Conservation (phyloP, 2,797 vertebrate species). For the Anolis apletophallus region DNA sequence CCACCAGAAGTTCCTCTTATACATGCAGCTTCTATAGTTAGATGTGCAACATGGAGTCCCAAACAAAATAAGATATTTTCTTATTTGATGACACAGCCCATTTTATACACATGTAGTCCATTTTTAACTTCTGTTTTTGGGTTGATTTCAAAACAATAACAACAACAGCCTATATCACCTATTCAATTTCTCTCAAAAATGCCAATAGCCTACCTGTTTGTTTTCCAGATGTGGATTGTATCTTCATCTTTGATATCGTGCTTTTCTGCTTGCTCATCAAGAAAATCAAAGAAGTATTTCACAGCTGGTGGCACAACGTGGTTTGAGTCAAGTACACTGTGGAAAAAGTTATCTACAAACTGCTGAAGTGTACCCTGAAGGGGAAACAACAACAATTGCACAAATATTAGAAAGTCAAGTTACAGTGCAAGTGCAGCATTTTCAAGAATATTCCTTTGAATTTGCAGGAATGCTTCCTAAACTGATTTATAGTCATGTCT, state of each 20-base stretch:
- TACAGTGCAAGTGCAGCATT: conserved; percentile 1
- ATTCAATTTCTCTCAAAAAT: conserved; percentile 28
- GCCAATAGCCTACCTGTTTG: conserved; percentile 86
- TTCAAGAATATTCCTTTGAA: conserved; percentile 15
- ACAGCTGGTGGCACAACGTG: conserved; percentile 93
- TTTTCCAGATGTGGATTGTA: conserved; percentile 99
- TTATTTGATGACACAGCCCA: neutral
- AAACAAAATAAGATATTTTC: neutral
- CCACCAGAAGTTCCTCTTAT: neutral
- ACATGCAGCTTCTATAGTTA: neutral
- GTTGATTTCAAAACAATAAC: neutral
- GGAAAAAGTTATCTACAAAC: conserved; percentile 98
- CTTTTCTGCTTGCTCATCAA: conserved; percentile 96
- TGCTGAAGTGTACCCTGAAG: conserved; percentile 95
- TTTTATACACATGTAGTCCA: neutral
- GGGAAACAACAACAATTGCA: neutral
- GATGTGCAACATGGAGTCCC: neutral
- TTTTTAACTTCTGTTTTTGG: neutral
- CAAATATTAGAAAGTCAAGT: conserved; percentile 18
- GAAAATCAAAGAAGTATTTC: conserved; percentile 98
- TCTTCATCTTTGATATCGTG: conserved; percentile 96
- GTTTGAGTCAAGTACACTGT: conserved; percentile 92
- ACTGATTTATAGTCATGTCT: conserved; percentile 11
- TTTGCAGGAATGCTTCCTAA: conserved; percentile 25
- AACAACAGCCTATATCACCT: neutral